Conservation (phyloP, 1,140 invertebrate species). For the Drosophila pachea region DNA sequence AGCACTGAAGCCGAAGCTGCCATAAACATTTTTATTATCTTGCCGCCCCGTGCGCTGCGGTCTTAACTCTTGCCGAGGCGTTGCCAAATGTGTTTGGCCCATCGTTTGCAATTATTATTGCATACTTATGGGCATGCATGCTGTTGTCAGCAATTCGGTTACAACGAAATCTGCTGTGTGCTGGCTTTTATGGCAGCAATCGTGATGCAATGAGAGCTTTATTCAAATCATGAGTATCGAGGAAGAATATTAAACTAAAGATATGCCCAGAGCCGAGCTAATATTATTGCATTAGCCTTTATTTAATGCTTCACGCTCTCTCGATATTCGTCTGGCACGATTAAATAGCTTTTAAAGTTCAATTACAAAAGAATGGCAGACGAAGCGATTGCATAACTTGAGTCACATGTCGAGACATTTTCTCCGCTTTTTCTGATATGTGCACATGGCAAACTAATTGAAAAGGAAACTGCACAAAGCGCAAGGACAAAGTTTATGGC, state of each 20-base stretch:
- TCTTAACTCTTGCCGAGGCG: constrained; percentile 25
- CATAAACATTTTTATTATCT: constrained; percentile 65
- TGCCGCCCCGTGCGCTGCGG: constrained; percentile 34
- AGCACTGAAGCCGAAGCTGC: constrained; percentile 28
- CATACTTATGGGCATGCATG: constrained; percentile 45
- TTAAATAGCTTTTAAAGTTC: constrained; percentile 6
- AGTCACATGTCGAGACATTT: constrained; percentile 44
- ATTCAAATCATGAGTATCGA: background rate
- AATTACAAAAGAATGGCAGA: constrained; percentile 17
- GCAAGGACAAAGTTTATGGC: constrained; percentile 59
- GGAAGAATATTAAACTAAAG: background rate
- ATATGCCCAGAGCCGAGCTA: background rate
- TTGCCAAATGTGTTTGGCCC: constrained; percentile 10
- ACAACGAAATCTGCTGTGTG: constrained; percentile 1
- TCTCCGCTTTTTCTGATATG: constrained; percentile 12
- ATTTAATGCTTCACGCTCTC: background rate
- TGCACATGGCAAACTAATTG: constrained; percentile 58
- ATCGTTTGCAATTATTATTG: constrained; percentile 71
- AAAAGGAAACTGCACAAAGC: constrained; percentile 43
- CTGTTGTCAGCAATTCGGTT: background rate
- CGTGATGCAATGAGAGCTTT: background rate
- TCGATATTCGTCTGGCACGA: background rate
- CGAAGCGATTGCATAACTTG: constrained; percentile 44
- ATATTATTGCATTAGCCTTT: background rate
- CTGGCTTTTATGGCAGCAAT: constrained; percentile 3